Evolutionary conservation across 2,888 invertebrate species (phyloP), one percentile per base, ranked within the genome.

Genomic region (Norana najaformis): DNA sequence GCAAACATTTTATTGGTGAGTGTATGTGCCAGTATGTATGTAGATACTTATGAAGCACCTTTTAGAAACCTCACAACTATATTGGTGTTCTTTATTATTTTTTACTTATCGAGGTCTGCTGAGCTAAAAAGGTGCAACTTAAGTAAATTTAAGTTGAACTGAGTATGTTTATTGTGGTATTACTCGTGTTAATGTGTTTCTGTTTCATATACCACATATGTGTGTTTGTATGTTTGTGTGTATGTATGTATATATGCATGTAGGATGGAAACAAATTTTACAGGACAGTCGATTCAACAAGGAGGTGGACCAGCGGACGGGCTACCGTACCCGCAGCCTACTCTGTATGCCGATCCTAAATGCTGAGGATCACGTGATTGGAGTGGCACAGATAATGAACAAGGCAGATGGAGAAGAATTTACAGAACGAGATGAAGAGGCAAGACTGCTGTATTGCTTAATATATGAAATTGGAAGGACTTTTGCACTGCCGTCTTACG

Each of bases 201-300:
- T 38, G 35, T 41, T 20, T 89, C 30, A 18, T 14, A 18, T 41
- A 18, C 16, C 18, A 41, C 18, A 18, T 18, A 14, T 18, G 18
- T 16, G 41, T 41, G 41, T 41, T 11, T 41, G 13, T 16, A 18
- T 41, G 13, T 18, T 11, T 41, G 41, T 41, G 23, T 47, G 47
- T n/a, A 11, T 69, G n/a, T n/a, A n/a, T 69, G 30, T 16, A n/a
- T n/a, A n/a, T 69, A 69, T 13, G 1, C 18, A 47, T n/a, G n/a
- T 69, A 69, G 8, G n/a, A 69, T 6, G 69, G 69, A 69, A 30
- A 69, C 3, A 69, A 8, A 69, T 69, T 69, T 47, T 92, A 35
- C 95, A 97, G 96, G 98, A 99, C 95, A 97, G 97, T 20, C 96
- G 98, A 92, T 99, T 98, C 95, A 98, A 98, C 96, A 97, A 97